phyloP scores from a whole-genome alignment of 2,113 vertebrate species.

The Glaucomys volans region DNA sequence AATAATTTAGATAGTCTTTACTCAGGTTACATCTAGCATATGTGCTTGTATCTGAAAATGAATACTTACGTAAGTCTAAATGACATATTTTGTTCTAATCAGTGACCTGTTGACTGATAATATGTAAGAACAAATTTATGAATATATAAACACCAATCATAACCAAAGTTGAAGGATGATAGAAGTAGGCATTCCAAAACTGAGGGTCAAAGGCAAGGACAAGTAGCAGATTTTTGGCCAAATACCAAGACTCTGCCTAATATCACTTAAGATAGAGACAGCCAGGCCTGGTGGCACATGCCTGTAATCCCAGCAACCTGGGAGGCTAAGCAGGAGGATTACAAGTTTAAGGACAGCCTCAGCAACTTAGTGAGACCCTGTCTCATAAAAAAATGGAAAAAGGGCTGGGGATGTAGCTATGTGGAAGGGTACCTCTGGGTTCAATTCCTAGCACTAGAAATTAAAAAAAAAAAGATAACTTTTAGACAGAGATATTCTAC shows the following conservation, averaged over 20 bases:
- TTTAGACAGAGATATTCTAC: neutral
- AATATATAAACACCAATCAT: neutral
- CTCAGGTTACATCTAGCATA: conserved; percentile 12
- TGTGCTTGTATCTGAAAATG: neutral
- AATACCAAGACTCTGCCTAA: neutral
- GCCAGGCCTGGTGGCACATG: too few species aligned
- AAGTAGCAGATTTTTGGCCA: neutral
- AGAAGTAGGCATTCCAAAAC: neutral
- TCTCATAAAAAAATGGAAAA: too few species aligned
- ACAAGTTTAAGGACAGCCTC: too few species aligned
- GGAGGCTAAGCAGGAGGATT: too few species aligned
- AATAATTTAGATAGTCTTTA: neutral
- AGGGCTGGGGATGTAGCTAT: neutral
- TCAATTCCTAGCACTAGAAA: too few species aligned
- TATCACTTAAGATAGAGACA: neutral
- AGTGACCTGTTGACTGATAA: neutral
- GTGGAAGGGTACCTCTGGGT: too few species aligned
- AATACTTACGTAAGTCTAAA: conserved; percentile 30
- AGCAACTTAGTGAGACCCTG: too few species aligned
- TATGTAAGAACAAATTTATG: neutral
- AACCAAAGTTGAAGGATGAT: neutral
- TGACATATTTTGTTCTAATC: neutral
- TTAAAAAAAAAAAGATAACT: neutral
- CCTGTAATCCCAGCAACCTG: too few species aligned
- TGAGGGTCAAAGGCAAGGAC: neutral